Conservation (phyloP, 2,888 invertebrate species). For the Campoplex capitator region DNA sequence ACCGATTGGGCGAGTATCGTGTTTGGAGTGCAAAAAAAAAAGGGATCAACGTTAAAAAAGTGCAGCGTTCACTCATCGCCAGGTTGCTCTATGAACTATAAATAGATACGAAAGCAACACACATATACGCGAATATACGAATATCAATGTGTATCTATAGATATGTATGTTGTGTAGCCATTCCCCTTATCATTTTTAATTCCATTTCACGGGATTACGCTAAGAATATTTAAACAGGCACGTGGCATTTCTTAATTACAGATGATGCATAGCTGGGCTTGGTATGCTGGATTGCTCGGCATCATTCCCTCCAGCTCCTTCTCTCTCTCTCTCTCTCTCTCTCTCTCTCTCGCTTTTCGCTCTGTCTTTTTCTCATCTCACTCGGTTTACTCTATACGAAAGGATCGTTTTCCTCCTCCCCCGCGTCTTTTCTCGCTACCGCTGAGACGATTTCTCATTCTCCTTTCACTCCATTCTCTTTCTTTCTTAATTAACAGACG, state of each 20-base stretch:
- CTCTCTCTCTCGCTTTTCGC: background rate
- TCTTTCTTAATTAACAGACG: constrained; percentile 68
- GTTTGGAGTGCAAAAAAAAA: background rate
- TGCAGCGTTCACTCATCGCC: background rate
- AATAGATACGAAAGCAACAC: background rate
- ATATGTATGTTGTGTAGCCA: constrained; percentile 15
- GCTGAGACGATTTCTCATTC: constrained; percentile 67
- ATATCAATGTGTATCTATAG: background rate
- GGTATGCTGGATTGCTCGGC: constrained; percentile 66
- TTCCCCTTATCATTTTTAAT: constrained; percentile 78
- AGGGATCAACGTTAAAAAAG: constrained; percentile 18
- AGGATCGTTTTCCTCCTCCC: constrained; percentile 26
- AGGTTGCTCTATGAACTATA: background rate
- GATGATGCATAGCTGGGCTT: constrained; percentile 76
- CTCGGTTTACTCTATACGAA: constrained; percentile 30
- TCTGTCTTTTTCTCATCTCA: constrained; percentile 34
- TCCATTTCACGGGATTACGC: constrained; percentile 78
- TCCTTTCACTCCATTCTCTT: constrained; percentile 62
- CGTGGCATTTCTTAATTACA: constrained; percentile 82
- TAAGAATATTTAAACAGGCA: constrained; percentile 79
- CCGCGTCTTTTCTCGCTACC: constrained; percentile 24
- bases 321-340: constrained; percentile 20
- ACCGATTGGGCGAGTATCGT: background rate
- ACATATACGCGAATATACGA: background rate
- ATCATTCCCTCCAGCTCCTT: constrained; percentile 39